A percentile compares a stretch with the other conserved stretches of the same genome.
Evolutionary conservation across 2,113 vertebrate genomes (phyloP).

Genomic region (Xyrauchen texanus): DNA sequence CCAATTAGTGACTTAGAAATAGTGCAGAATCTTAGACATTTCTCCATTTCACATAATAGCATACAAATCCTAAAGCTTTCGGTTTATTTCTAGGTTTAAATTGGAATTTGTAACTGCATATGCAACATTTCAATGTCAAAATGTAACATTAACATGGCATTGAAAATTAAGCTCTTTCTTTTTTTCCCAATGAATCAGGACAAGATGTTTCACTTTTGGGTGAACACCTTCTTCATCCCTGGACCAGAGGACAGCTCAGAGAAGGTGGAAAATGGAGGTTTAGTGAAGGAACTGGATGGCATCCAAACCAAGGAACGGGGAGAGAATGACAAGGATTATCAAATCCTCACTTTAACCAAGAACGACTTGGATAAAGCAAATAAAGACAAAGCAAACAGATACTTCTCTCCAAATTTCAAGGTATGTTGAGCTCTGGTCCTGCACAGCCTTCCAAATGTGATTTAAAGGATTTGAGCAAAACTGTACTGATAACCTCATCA

Average conservation of each 20-base stretch:
- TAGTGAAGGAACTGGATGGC: conserved; percentile 85
- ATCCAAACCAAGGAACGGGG: conserved; percentile 81
- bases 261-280: conserved; percentile 91
- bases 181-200: conserved; percentile 72
- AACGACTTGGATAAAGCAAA: conserved; percentile 98
- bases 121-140: no score
- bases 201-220: conserved; percentile 99
- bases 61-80: no score
- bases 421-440: conserved; percentile 66
- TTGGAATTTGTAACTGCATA: no score
- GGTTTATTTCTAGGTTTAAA: no score
- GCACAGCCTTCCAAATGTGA: background rate
- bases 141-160: no score
- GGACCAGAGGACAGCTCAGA: conserved; percentile 88
- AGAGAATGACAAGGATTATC: conserved; percentile 87
- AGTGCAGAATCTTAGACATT: no score
- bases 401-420: conserved; percentile 99
- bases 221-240: conserved; percentile 98
- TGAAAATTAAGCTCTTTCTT: background rate
- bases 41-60: no score
- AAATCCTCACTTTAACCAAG: conserved; percentile 93
- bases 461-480: no score
- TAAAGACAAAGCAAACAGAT: conserved; percentile 98
- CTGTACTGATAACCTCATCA: no score
- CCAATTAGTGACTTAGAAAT: no score